Evolutionary conservation across 1,140 invertebrate species (phyloP).

Genomic region (Lepidurus apus): DNA sequence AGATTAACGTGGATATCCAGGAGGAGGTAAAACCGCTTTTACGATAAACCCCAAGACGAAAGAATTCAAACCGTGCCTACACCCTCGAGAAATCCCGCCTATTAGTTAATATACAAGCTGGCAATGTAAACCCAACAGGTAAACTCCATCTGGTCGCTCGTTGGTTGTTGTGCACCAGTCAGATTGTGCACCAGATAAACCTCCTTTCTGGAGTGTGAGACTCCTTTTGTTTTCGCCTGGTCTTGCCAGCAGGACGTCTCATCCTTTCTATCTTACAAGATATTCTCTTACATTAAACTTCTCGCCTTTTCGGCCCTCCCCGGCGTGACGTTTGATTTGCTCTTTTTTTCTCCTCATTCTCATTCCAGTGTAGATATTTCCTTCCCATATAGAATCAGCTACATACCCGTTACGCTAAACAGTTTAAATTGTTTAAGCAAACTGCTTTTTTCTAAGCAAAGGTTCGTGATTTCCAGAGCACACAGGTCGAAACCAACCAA

Average conservation of each 20-base stretch:
- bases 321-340: neutral
- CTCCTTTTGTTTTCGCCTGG: neutral
- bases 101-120: neutral
- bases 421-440: neutral
- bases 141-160: neutral
- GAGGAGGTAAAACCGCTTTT: too few relatives aligned
- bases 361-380: neutral
- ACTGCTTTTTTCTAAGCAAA: neutral
- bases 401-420: neutral
- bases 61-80: neutral
- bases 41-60: neutral
- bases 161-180: constrained; percentile 1
- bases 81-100: neutral
- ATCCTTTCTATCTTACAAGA: neutral
- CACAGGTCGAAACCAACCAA: neutral
- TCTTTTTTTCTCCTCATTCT: neutral
- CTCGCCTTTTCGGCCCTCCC: neutral
- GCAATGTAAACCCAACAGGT: neutral
- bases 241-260: neutral
- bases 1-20: too few relatives aligned
- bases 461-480: neutral
- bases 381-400: neutral
- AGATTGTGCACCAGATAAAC: constrained; percentile 8
- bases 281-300: neutral
- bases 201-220: neutral